phyloP scores from a whole-genome alignment of 2,797 vertebrate species.

The Sarcoramphus papa region DNA sequence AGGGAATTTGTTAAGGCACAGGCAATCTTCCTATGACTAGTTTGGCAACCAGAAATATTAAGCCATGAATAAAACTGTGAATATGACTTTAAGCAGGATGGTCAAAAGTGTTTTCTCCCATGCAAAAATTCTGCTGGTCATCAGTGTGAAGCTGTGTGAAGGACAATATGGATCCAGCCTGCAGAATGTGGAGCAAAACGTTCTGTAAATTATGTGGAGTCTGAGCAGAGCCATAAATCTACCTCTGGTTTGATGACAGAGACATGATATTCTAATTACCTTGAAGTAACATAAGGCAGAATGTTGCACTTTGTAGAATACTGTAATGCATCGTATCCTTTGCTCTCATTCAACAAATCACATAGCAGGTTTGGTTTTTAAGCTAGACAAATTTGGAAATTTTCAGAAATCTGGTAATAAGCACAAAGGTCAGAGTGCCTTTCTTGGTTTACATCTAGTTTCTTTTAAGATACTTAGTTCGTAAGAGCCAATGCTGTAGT shows the following conservation, averaged over 20 bases:
- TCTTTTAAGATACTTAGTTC: background rate
- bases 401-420: background rate
- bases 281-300: background rate
- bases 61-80: background rate
- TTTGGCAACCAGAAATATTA: background rate
- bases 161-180: background rate
- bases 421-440: background rate
- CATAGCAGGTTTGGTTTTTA: background rate
- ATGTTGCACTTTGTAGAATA: background rate
- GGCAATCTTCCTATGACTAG: background rate
- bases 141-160: background rate
- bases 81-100: background rate
- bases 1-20: background rate
- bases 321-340: background rate
- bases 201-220: background rate
- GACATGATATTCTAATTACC: background rate
- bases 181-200: background rate
- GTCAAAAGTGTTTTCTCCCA: background rate
- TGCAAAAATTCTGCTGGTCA: background rate
- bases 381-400: background rate
- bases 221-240: background rate
- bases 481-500: background rate
- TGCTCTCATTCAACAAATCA: background rate
- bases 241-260: background rate
- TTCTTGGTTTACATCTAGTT: background rate